phyloP scores from a whole-genome alignment of 2,888 invertebrate genomes.

The Cheilosia scutellata region DNA sequence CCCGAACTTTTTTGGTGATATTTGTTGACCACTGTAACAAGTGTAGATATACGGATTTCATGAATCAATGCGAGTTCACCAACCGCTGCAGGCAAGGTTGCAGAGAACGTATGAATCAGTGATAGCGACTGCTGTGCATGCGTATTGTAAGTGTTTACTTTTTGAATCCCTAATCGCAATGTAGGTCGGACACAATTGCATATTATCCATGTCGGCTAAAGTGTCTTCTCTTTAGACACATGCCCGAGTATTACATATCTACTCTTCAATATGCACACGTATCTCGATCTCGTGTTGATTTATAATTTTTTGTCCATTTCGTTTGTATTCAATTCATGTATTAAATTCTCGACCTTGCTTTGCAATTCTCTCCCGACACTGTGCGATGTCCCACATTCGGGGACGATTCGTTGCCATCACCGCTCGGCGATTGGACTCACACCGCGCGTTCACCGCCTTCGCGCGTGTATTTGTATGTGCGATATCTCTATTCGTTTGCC shows the following conservation, averaged over 20 bases:
- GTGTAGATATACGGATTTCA: no score
- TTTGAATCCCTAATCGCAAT: conserved; percentile 4
- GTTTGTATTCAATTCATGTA: conserved; percentile 69
- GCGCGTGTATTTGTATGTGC: conserved; percentile 40
- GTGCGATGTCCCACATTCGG: conserved; percentile 70
- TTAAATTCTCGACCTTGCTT: conserved; percentile 72
- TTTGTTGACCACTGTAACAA: no score
- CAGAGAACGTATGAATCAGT: neutral
- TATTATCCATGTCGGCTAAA: conserved; percentile 30
- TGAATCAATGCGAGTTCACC: neutral
- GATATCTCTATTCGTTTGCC: conserved; percentile 30
- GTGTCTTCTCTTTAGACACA: conserved; percentile 27
- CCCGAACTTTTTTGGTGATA: no score
- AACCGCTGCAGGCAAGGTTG: neutral
- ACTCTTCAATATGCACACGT: conserved; percentile 6
- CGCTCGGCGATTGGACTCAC: conserved; percentile 50
- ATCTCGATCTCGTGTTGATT: conserved; percentile 42
- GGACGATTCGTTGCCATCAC: conserved; percentile 57
- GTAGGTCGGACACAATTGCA: conserved; percentile 54
- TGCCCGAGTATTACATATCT: neutral
- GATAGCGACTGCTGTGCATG: neutral
- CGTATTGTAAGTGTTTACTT: neutral
- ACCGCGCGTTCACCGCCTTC: conserved; percentile 27
- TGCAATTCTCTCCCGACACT: conserved; percentile 69
- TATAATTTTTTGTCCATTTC: conserved; percentile 18